phyloP scores from a whole-genome alignment of 1,140 invertebrate species.

The Drosophila busckii region DNA sequence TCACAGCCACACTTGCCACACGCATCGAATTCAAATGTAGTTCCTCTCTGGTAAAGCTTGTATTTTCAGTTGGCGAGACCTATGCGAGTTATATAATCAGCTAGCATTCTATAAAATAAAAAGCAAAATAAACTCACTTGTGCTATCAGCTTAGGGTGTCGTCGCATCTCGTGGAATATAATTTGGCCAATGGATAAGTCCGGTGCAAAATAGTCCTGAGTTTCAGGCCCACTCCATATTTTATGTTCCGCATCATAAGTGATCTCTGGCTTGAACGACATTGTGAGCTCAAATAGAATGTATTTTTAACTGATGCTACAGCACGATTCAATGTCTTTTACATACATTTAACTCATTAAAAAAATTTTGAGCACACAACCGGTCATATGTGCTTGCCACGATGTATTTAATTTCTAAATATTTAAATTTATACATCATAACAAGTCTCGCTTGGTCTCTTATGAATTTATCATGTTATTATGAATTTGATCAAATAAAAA shows the following conservation, averaged over 20 bases:
- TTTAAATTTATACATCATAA: no score
- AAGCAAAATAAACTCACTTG: conserved; percentile 10
- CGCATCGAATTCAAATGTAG: conserved; percentile 19
- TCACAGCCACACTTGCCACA: conserved; percentile 13
- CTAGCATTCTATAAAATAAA: background rate
- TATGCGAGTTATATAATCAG: background rate
- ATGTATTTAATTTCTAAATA: no score
- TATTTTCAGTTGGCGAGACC: conserved; percentile 28
- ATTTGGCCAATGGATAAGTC: conserved; percentile 34
- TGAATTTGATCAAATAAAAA: no score
- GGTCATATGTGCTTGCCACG: no score
- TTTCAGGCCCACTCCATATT: conserved; percentile 22
- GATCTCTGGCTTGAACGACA: conserved; percentile 20
- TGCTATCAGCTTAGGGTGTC: conserved; percentile 27
- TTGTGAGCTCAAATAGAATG: conserved; percentile 1
- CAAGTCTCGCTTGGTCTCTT: no score
- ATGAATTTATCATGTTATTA: no score
- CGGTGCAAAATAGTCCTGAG: conserved; percentile 5
- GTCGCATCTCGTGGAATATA: conserved; percentile 31
- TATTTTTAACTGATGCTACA: no score
- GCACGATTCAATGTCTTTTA: no score
- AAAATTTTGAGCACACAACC: no score
- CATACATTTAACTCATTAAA: no score
- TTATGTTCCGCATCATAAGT: conserved; percentile 18
- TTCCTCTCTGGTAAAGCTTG: conserved; percentile 13